Evolutionary conservation across 2,888 invertebrate genomes (phyloP).

Genomic region (Lepidochrysops patricia): DNA sequence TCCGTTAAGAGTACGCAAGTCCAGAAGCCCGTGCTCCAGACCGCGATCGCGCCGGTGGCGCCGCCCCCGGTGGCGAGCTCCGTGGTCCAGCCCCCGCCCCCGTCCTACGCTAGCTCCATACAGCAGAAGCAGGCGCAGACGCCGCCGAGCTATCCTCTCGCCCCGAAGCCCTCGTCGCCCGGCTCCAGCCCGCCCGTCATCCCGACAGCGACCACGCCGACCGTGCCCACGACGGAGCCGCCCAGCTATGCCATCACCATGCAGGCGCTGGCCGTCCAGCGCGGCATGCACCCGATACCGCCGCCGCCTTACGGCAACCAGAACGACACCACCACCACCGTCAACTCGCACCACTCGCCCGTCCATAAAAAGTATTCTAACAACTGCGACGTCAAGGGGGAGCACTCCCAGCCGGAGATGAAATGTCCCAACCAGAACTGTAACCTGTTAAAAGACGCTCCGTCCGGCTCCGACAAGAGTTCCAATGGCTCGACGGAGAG

Average conservation of each 20-base stretch:
- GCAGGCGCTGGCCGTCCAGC: constrained; percentile 84
- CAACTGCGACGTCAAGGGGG: constrained; percentile 61
- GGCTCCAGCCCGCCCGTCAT: constrained; percentile 60
- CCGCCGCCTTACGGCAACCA: constrained; percentile 80
- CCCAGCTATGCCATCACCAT: constrained; percentile 94
- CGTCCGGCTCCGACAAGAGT: constrained; percentile 75
- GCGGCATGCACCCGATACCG: constrained; percentile 79
- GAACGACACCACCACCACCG: constrained; percentile 50
- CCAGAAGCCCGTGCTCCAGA: constrained; percentile 95
- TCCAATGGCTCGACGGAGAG: constrained; percentile 68
- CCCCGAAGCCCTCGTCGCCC: constrained; percentile 71
- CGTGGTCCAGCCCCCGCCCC: constrained; percentile 80
- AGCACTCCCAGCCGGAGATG: constrained; percentile 72
- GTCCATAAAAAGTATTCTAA: constrained; percentile 82
- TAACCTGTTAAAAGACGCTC: constrained; percentile 60
- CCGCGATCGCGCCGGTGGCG: constrained; percentile 93
- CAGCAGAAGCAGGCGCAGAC: constrained; percentile 80
- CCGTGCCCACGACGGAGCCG: constrained; percentile 88
- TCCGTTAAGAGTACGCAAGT: constrained; percentile 96
- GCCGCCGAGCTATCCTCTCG: constrained; percentile 65
- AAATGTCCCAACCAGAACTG: constrained; percentile 71
- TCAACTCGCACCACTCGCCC: constrained; percentile 72
- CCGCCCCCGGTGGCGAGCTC: constrained; percentile 75
- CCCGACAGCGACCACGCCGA: constrained; percentile 52
- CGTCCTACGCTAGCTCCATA: constrained; percentile 86